A percentile compares a stretch with the other conserved stretches of the same genome.
phyloP scores from a whole-genome alignment of 2,888 invertebrate genomes.

The Drosophila dives region DNA sequence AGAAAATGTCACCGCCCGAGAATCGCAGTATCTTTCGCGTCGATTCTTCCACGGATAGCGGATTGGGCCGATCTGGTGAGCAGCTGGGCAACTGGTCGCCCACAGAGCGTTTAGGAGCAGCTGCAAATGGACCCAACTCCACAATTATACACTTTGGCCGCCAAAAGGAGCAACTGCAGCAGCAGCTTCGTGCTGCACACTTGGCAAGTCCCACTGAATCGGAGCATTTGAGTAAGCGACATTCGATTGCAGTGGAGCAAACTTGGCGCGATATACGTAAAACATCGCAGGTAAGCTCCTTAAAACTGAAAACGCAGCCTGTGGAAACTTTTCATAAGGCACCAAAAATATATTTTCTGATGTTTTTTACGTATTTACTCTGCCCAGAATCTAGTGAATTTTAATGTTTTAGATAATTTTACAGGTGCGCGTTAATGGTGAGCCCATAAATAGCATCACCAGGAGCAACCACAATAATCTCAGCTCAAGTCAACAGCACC shows the following conservation, averaged over 20 bases:
- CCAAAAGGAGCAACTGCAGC: constrained; percentile 5
- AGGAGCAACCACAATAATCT: constrained; percentile 14
- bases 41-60: constrained; percentile 92
- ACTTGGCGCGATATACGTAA: constrained; percentile 85
- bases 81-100: constrained; percentile 87
- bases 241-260: constrained; percentile 87
- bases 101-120: constrained; percentile 63
- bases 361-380: background rate
- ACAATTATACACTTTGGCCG: constrained; percentile 83
- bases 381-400: background rate
- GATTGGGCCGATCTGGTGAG: constrained; percentile 90
- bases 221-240: constrained; percentile 84
- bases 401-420: constrained; percentile 33
- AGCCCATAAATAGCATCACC: constrained; percentile 35
- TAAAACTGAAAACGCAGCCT: too few relatives aligned
- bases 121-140: constrained; percentile 61
- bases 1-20: constrained; percentile 85
- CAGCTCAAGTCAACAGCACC: constrained; percentile 53
- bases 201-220: constrained; percentile 42
- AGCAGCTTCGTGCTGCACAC: constrained; percentile 24
- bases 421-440: constrained; percentile 83
- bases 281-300: constrained; percentile 79
- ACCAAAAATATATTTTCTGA: too few relatives aligned
- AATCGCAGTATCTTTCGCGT: constrained; percentile 85
- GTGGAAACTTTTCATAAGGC: too few relatives aligned